Evolutionary conservation across 2,797 vertebrate genomes (phyloP), one percentile per base, ranked within the genome.

Genomic region (Phrynocephalus guinanensis): DNA sequence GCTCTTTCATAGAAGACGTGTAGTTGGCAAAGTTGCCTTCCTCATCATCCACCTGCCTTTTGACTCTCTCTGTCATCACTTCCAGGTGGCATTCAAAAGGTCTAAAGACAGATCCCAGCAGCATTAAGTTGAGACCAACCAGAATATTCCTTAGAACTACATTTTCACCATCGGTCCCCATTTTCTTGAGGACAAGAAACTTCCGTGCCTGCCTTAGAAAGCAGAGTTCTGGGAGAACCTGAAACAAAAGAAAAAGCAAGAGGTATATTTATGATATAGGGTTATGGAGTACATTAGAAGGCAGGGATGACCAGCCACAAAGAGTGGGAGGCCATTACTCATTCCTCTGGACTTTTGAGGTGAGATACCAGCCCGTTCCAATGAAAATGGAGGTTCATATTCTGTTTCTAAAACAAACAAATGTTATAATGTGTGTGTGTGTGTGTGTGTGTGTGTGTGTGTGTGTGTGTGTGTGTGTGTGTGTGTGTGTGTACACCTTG

Each of bases 11-110:
- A 0, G 97, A 96, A 5, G 95, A 84, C 18, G 92, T 97, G 92
- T 98, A 97, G 94, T 97, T 98, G 94, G 94, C 90, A 30, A 94
- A 80, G 24, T 94, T 93, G 5, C 94, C 90, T 71, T 95, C 96
- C 84, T 92, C 97, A 16, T 95, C 96, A 28, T 93, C 84, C 0
- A 84, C 93, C 68, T 98, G 97, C 88, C 97, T 96, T 93, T 95
- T 96, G 3, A 97, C 95, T 48, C 97, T 95, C 86, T 97, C 96
- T 30, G 97, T 97, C 76, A 93, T 97, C 88, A 97, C 96, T 90
- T 98, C 97, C 93, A 97, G 95, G 68, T 93, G 96, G 90, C 97
- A 97, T 85, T 96, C 97, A 0, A 96, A 96, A 8, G 95, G 95
- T 73, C 93, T 93, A 76, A 97, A 94, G 86, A 97, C 48, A 1